Percentiles rank a stretch among this genome's conserved stretches.
These are phyloP conservation scores for Amyelois transitella DNA, from an alignment of 1,140 invertebrate species.

Conservation along the genomic window DNA sequence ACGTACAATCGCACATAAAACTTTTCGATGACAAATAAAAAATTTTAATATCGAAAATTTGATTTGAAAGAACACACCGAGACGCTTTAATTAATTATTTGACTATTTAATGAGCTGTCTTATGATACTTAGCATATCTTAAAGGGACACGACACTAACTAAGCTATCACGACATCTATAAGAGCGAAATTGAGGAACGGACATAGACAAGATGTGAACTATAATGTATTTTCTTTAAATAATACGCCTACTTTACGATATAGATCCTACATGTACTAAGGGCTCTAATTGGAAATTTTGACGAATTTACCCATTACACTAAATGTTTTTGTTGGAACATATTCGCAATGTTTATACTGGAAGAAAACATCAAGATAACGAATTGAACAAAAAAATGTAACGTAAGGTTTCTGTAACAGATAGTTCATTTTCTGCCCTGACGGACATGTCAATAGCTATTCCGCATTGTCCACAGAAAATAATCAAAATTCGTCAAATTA, in stretches of 20 bases:
- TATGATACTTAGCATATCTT: constrained; percentile 33
- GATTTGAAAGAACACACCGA: constrained; percentile 40
- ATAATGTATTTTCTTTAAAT: constrained; percentile 47
- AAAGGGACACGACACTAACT: constrained; percentile 65
- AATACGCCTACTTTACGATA: constrained; percentile 47
- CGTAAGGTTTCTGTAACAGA: neutral
- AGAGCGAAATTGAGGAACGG: constrained; percentile 70
- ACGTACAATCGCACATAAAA: constrained; percentile 3
- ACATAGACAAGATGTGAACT: constrained; percentile 63
- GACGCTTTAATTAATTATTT: constrained; percentile 32
- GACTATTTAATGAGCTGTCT: constrained; percentile 56
- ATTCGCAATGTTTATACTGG: too few species aligned
- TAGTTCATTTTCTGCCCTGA: neutral
- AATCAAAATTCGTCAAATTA: neutral
- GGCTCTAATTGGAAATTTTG: constrained; percentile 15
- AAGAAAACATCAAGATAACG: too few species aligned
- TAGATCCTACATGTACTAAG: constrained; percentile 44
- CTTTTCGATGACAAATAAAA: constrained; percentile 19
- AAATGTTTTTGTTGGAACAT: neutral
- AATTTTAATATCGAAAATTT: constrained; percentile 15
- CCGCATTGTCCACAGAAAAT: neutral
- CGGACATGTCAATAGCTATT: neutral
- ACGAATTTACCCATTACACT: neutral
- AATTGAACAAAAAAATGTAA: neutral
- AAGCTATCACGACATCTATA: constrained; percentile 70